Base-by-base conservation (phyloP, 2,888 invertebrate species). In the Drosophila histrio region DNA sequence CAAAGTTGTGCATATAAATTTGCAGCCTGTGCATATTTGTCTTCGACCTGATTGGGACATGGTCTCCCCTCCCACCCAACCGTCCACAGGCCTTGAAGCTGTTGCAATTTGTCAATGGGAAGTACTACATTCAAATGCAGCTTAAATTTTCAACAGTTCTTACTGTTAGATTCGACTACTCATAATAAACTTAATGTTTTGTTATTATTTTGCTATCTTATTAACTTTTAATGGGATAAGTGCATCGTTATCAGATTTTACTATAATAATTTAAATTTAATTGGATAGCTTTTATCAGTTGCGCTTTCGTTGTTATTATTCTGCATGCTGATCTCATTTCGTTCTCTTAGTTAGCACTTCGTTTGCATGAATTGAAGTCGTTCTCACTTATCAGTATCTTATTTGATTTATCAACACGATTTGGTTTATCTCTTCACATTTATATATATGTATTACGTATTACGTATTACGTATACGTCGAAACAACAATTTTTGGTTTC, bases 1-100 rank as follows among this genome's bases (percentile, higher is more conserved):
- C 86, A 72, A 76, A 72, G 72, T 67, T 65, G 67, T 49, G 80
- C 70, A 74, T 67, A 79, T 86, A 86, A 86, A 82, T 82, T 71
- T 77, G 66, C 62, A 63, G 30, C 8, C 53, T 61, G 56, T 62
- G 77, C 68, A 86, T 79, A 86, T 86, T 86, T 82, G 80, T 75
- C 87, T 86, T 77, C 52, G 46, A 47, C 44, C 72, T 68, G 64
- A 75, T 84, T 75, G 68, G 63, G 28, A 52, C 46, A 28, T 32
- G 54, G 32, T 13, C 44, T 13, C 3, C 13, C 4, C 7, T 11
- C 8, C 8, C 11, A 15, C 15, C 8, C 15, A n/a, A n/a, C 22
- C 19, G 15, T 19, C 34, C 38, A 8, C 32, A 53, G 39, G 26
- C 13, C 8, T 21, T 5, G 30, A 49, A 47, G 19, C 54, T 26